A percentile compares a stretch with the other conserved stretches of the same genome.
Conservation (phyloP, 1,140 invertebrate genomes). For the Zophobas morio region DNA sequence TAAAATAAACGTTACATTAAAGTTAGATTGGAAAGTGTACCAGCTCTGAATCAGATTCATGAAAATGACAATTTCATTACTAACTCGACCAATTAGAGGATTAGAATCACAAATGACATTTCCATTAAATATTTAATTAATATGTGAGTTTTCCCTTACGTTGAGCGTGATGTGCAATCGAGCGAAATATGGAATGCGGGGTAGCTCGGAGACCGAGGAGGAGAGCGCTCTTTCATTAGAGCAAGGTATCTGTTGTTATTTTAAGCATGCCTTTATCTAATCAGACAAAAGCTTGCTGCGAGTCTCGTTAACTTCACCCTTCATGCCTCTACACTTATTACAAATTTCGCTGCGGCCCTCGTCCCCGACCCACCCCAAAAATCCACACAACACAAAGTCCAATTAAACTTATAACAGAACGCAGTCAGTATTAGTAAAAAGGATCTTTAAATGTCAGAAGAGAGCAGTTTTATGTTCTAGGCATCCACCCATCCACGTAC, state of each 20-base stretch:
- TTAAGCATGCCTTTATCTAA: conserved; percentile 69
- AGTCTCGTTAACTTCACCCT: conserved; percentile 56
- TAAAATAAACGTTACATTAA: too few species aligned
- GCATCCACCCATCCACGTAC: not conserved
- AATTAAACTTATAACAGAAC: conserved; percentile 41
- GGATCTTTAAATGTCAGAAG: conserved; percentile 13
- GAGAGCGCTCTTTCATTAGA: conserved; percentile 65
- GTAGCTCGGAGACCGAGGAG: conserved; percentile 49
- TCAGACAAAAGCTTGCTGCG: conserved; percentile 65
- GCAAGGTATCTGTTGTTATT: conserved; percentile 67
- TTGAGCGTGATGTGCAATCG: conserved; percentile 57
- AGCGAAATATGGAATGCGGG: conserved; percentile 56
- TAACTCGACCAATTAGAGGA: conserved; percentile 55
- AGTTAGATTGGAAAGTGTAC: too few species aligned
- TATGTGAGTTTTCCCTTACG: conserved; percentile 59
- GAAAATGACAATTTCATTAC: conserved; percentile 51
- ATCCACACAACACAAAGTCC: conserved; percentile 42
- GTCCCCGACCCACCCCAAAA: conserved; percentile 38
- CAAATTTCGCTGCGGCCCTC: conserved; percentile 32
- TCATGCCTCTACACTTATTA: conserved; percentile 42
- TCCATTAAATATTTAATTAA: conserved; percentile 58
- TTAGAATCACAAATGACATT: conserved; percentile 53
- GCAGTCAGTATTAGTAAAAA: conserved; percentile 24
- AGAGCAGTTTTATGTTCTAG: not conserved
- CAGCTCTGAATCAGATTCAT: too few species aligned